phyloP scores from a whole-genome alignment of 2,888 invertebrate species.

The Ophraella communa region DNA sequence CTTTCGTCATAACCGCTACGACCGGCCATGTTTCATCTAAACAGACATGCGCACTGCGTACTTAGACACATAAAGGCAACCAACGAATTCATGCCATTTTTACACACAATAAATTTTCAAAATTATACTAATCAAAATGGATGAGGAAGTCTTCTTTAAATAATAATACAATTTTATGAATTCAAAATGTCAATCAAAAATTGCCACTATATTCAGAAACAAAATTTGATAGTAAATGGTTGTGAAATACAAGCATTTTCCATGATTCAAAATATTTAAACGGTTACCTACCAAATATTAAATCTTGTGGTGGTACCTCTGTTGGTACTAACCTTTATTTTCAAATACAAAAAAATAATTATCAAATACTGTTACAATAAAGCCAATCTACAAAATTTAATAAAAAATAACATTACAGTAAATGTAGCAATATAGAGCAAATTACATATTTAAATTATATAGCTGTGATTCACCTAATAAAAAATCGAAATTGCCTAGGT shows the following conservation, averaged over 20 bases:
- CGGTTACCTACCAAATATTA: background rate
- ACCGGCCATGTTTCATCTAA: constrained; percentile 82
- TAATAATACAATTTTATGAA: constrained; percentile 13
- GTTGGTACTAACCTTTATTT: no score
- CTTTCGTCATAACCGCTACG: constrained; percentile 83
- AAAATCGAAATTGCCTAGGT: background rate
- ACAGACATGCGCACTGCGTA: constrained; percentile 50
- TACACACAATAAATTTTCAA: constrained; percentile 34
- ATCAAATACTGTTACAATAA: no score
- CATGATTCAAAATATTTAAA: background rate
- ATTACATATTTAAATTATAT: no score
- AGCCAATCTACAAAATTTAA: no score
- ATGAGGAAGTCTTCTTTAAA: constrained; percentile 2
- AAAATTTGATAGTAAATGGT: constrained; percentile 7
- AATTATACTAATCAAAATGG: background rate
- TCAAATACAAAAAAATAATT: no score
- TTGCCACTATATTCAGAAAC: constrained; percentile 25
- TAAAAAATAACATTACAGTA: no score
- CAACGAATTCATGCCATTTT: constrained; percentile 50
- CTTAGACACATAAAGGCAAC: constrained; percentile 44
- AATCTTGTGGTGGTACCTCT: no score
- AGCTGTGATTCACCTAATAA: no score
- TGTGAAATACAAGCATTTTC: constrained; percentile 1
- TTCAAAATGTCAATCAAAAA: constrained; percentile 22
- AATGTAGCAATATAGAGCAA: no score